Percentiles rank a stretch among this genome's conserved stretches.
Evolutionary conservation across 53 echinoderm and acorn worm species (phyloP).

Genomic region (Crossaster papposus): DNA sequence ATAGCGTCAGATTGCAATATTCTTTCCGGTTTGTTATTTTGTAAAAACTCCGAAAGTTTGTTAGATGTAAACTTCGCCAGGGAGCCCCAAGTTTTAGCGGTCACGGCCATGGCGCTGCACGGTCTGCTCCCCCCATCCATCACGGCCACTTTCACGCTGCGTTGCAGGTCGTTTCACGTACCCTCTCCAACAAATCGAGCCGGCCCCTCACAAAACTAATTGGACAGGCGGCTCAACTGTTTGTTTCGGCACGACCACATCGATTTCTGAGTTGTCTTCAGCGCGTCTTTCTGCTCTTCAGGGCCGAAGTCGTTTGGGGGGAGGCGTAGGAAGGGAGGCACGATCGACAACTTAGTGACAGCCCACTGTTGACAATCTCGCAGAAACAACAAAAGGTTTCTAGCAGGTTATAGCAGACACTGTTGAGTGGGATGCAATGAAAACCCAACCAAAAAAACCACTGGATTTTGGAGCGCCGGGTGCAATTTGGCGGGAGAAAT

Average conservation of each 20-base stretch:
- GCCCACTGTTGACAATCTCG: slow-evolving; percentile 34
- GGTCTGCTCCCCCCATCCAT: background rate
- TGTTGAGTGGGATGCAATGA: background rate
- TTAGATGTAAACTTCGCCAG: background rate
- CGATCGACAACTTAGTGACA: slow-evolving; percentile 34
- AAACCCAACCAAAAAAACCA: background rate
- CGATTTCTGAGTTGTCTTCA: background rate
- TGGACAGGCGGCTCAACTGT: background rate
- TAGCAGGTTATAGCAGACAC: background rate
- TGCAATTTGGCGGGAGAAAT: slow-evolving; percentile 49
- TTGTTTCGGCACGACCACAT: slow-evolving; percentile 12
- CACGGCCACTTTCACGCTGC: slow-evolving; percentile 11
- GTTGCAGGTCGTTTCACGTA: slow-evolving; percentile 16
- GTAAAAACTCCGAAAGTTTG: background rate
- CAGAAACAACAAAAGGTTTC: slow-evolving; percentile 31
- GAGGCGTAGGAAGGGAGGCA: background rate
- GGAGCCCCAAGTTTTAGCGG: background rate
- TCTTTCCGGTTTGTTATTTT: too few relatives aligned
- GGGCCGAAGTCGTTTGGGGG: background rate
- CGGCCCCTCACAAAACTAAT: background rate
- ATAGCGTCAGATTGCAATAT: too few relatives aligned
- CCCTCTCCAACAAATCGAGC: background rate
- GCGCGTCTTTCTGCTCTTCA: background rate
- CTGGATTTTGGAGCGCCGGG: slow-evolving; percentile 11
- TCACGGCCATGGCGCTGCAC: background rate